Evolutionary conservation across 1,140 invertebrate species (phyloP).

Genomic region (Drosophila orena): DNA sequence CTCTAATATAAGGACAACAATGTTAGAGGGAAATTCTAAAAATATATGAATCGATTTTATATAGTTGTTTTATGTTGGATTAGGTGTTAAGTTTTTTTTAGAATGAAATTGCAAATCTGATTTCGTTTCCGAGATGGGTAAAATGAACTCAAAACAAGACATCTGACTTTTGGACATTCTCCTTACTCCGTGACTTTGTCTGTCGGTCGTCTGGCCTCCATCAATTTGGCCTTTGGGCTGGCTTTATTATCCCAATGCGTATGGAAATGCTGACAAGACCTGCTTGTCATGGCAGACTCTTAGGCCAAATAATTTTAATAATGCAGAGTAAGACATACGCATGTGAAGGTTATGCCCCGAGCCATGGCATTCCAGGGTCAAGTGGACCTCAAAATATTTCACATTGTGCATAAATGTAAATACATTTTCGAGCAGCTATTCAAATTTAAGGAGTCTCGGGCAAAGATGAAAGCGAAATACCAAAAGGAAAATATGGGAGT

Average conservation of each 20-base stretch:
- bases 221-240: constrained; percentile 18
- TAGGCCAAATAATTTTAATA: constrained; percentile 39
- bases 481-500: constrained; percentile 11
- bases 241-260: constrained; percentile 48
- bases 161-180: constrained; percentile 35
- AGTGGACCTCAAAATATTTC: constrained; percentile 28
- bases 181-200: not conserved
- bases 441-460: not conserved
- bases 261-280: constrained; percentile 32
- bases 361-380: constrained; percentile 32
- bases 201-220: constrained; percentile 40
- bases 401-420: constrained; percentile 22
- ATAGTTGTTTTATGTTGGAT: not conserved
- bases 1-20: no score
- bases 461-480: constrained; percentile 35
- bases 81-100: no score
- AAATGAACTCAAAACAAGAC: constrained; percentile 11
- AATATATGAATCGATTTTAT: not conserved
- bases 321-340: constrained; percentile 29
- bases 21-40: no score
- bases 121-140: constrained; percentile 12
- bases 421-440: constrained; percentile 25
- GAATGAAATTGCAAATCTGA: constrained; percentile 42
- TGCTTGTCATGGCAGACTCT: constrained; percentile 25
- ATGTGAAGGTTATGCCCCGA: constrained; percentile 18